A percentile compares a stretch with the other conserved stretches of the same genome.
These are phyloP conservation scores for Pelodiscus sinensis DNA, from an alignment of 2,113 vertebrate genomes.

Conservation along the genomic window DNA sequence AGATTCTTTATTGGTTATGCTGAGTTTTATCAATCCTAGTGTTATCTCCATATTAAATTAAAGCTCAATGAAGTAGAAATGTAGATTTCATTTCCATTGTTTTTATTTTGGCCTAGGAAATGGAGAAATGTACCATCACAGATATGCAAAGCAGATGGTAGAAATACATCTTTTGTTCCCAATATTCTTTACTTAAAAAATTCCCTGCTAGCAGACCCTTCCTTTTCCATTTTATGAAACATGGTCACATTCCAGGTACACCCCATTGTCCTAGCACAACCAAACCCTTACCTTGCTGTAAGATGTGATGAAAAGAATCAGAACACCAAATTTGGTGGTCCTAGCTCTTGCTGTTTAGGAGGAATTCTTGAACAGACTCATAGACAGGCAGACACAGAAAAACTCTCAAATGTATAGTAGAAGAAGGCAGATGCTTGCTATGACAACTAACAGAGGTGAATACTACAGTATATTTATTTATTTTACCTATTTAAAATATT, in stretches of 20 bases:
- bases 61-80: constrained; percentile 52
- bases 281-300: no score
- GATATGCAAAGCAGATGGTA: constrained; percentile 3
- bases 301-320: no score
- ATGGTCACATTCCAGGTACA: no score
- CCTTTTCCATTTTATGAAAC: not conserved
- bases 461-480: not conserved
- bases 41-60: constrained; percentile 46
- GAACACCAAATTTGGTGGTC: no score
- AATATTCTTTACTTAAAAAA: not conserved
- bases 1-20: not conserved
- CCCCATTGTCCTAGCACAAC: no score
- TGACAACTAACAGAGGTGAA: constrained; percentile 42
- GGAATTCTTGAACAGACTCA: no score
- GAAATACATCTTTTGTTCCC: constrained; percentile 26
- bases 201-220: no score
- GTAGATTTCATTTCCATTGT: constrained; percentile 39
- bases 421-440: constrained; percentile 34
- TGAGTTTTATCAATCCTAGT: constrained; percentile 9
- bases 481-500: no score
- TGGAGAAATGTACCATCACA: not conserved
- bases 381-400: no score
- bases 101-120: constrained; percentile 30
- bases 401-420: not conserved
- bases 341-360: no score